A percentile compares a stretch with the other conserved stretches of the same genome.
Conservation (phyloP, 2,888 invertebrate species). For the Nudaria mundana region DNA sequence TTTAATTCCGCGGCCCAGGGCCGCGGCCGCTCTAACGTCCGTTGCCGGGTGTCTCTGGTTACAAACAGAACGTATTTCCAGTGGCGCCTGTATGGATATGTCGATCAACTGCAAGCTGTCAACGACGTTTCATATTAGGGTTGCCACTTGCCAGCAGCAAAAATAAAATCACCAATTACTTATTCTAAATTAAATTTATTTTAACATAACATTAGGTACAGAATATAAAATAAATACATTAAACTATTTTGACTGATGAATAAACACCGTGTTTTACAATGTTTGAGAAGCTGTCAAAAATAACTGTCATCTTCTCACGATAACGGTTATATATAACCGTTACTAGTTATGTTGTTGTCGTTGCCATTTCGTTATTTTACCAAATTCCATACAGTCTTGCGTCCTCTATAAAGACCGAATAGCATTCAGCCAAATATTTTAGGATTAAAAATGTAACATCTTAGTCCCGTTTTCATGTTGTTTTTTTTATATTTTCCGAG, state of each 20-base stretch:
- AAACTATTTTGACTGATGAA: slow-evolving; percentile 16
- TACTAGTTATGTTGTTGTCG: too few species aligned
- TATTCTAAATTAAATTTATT: slow-evolving; percentile 37
- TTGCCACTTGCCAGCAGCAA: too few species aligned
- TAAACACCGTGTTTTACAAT: slow-evolving; percentile 13
- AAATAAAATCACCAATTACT: slow-evolving; percentile 32
- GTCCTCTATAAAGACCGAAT: slow-evolving; percentile 61
- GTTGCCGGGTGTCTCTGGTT: too few species aligned
- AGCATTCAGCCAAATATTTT: slow-evolving; percentile 28
- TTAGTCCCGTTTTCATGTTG: slow-evolving; percentile 11
- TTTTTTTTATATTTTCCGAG: slow-evolving; percentile 12
- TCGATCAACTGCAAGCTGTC: too few species aligned
- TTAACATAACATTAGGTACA: slow-evolving; percentile 29
- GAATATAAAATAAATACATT: slow-evolving; percentile 30
- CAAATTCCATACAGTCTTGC: slow-evolving; percentile 51
- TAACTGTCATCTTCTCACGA: too few species aligned
- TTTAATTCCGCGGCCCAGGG: too few species aligned
- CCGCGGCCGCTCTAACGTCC: too few species aligned
- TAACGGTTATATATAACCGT: too few species aligned
- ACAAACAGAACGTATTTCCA: too few species aligned
- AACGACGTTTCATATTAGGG: too few species aligned
- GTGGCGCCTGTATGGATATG: too few species aligned
- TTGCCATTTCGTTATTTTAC: slow-evolving; percentile 25
- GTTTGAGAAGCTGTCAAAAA: slow-evolving; percentile 18
- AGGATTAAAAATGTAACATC: slow-evolving; percentile 14